Evolutionary conservation across 1,140 invertebrate genomes (phyloP).

Genomic region (Eriocheir sinensis): DNA sequence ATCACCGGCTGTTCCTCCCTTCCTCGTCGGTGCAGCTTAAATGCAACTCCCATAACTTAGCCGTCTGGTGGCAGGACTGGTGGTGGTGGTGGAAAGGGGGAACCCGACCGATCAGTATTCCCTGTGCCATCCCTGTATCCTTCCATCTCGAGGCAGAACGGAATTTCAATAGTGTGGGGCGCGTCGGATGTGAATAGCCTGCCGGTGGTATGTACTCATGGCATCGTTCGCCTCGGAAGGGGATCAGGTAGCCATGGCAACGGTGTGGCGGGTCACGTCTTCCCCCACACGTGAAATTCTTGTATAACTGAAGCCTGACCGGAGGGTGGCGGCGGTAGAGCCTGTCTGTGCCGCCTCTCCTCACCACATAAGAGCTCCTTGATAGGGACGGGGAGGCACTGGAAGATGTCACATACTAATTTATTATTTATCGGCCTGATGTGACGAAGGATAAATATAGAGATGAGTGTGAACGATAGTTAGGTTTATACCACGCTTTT

Average conservation of each 20-base stretch:
- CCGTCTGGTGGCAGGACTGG: too few species aligned
- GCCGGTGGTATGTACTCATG: background rate
- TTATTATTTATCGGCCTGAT: too few species aligned
- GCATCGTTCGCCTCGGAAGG: background rate
- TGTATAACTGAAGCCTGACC: background rate
- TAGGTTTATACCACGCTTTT: too few species aligned
- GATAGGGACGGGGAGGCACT: too few species aligned
- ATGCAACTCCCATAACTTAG: too few species aligned
- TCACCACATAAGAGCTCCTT: too few species aligned
- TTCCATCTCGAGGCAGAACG: background rate
- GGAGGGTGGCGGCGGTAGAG: too few species aligned
- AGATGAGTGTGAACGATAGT: too few species aligned
- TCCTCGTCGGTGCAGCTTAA: too few species aligned
- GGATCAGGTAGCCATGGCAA: slow-evolving; percentile 13
- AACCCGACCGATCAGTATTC: background rate
- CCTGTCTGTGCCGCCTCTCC: background rate
- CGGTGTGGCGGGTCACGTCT: background rate
- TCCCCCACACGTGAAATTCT: background rate
- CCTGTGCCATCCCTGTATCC: background rate
- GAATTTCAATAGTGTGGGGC: background rate
- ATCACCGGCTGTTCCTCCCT: too few species aligned
- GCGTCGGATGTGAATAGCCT: background rate
- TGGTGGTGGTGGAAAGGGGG: background rate
- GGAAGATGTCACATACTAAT: too few species aligned
- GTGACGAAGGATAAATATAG: too few species aligned